phyloP scores from a whole-genome alignment of 1,140 invertebrate species.

The Atopsyche davidsoni region DNA sequence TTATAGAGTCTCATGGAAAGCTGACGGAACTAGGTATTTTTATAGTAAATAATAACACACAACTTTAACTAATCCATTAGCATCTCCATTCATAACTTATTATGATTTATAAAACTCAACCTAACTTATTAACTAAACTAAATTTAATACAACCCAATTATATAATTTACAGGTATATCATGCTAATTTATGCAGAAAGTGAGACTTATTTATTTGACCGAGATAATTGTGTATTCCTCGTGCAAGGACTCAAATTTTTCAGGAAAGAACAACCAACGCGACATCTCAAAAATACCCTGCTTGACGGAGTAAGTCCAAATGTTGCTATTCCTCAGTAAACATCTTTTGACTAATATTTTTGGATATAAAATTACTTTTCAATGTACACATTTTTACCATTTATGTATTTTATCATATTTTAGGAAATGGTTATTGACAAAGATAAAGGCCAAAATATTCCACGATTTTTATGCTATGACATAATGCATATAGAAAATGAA shows the following conservation, averaged over 20 bases:
- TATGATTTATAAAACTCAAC: no score
- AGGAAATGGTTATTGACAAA: conserved; percentile 94
- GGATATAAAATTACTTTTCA: background rate
- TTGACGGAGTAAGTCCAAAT: conserved; percentile 74
- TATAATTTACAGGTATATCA: conserved; percentile 75
- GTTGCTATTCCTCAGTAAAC: conserved; percentile 8
- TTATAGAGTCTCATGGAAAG: conserved; percentile 98
- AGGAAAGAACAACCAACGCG: conserved; percentile 62
- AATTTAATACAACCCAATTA: no score
- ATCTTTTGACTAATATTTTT: no score
- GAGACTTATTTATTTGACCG: conserved; percentile 93
- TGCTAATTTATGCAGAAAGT: conserved; percentile 82
- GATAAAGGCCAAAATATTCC: conserved; percentile 68
- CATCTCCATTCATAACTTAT: no score
- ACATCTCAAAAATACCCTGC: conserved; percentile 75
- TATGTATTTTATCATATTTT: conserved; percentile 28
- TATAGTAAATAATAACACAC: no score
- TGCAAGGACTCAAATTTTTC: conserved; percentile 73
- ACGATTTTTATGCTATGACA: conserved; percentile 93
- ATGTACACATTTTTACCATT: background rate
- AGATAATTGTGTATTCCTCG: conserved; percentile 91
- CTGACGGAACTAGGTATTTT: conserved; percentile 84
- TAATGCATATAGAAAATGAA: conserved; percentile 75
- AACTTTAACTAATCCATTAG: background rate
- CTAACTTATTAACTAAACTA: no score